Base-by-base conservation (phyloP, 2,888 invertebrate species). In the Megalurothrips usitatus region DNA sequence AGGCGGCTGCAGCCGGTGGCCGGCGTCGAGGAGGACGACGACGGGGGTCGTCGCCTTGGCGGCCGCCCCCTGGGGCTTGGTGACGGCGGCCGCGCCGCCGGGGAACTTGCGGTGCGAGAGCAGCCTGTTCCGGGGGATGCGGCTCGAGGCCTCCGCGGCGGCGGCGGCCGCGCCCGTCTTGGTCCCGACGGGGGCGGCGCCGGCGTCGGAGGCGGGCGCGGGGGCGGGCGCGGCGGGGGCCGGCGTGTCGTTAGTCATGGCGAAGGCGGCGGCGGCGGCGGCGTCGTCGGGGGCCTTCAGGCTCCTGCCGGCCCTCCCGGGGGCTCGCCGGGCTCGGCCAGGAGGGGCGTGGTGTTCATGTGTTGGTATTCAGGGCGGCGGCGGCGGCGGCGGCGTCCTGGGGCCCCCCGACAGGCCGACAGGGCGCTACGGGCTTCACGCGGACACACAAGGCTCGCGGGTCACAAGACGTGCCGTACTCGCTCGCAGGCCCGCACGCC, bases 41-140 rank as follows among this genome's bases (percentile, higher is more conserved):
- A 17, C 14, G 58, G 8, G 14, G 52, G 52, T 17, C 14, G 52
- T 19, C 19, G 58, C 6, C 58, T 58, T n/a, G 17, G 58, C 14
- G 58, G 17, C 58, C 6, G 34, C 6, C 34, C 34, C 34, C 34
- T 43, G 34, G 6, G 34, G 26, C 68, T n/a, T 75, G 14, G 14
- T 52, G 12, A 8, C 68, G 23, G 68, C 26, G 23, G 12, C 23
- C 23, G 23, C 23, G 68, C 68, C 68, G 68, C 6, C 26, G 23
- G 68, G 68, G 68, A 75, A 75, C 68, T 75, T 75, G 23, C 68
- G 68, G 68, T 75, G 68, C 1, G 68, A 75, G 23, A 75, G 68
- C 68, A 75, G 68, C 68, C 26, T 75, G 68, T 75, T 75, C 68
- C 68, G 23, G 23, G 68, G 68, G 12, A 75, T 75, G 23, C 34